Evolutionary conservation across 2,888 invertebrate species (phyloP), one percentile per base, ranked within the genome.

Genomic region (Boloria euphrosyne): DNA sequence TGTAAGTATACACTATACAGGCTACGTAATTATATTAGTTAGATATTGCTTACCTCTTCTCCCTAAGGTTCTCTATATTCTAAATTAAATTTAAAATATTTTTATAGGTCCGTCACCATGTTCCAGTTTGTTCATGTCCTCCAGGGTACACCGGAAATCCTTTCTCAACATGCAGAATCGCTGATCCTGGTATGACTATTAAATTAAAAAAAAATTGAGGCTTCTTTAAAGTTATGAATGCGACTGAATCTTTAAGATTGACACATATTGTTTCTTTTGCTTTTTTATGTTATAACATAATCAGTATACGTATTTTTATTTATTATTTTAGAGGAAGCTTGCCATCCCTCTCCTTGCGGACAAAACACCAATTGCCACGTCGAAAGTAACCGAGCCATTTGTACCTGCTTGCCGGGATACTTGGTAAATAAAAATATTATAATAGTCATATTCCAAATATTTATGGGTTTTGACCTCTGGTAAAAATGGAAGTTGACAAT

Each of bases 271-370:
- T 38, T 0, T 38, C 31, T 38, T 31, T 31, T 6, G 6, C 7
- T 31, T 38, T 10, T 10, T 38, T 10, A 38, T 38, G 7, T 38
- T 7, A 38, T 38, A 2, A 10, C 7, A 38, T 10, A 5, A 6
- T n/a, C n/a, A n/a, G n/a, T n/a, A n/a, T n/a, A n/a, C n/a, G n/a
- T 5, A 38, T 38, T 2, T 38, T 7, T 38, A 7, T 38, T 1
- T 38, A 38, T 10, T 38, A 38, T 38, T 55, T 55, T 85, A 97
- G 97, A 96, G 90, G 97, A 96, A 79, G 94, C 96, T 52, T 97
- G 97, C 81, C 95, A 95, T 78, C 97, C 96, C 14, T 96, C 95
- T 70, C 97, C 97, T 0, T 97, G 97, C 74, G 97, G 97, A 7
- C 77, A 80, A 50, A 97, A 97, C 85, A 97, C 97, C 0, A 94